phyloP scores from a whole-genome alignment of 2,113 vertebrate species.

The Poeciliopsis occidentalis region DNA sequence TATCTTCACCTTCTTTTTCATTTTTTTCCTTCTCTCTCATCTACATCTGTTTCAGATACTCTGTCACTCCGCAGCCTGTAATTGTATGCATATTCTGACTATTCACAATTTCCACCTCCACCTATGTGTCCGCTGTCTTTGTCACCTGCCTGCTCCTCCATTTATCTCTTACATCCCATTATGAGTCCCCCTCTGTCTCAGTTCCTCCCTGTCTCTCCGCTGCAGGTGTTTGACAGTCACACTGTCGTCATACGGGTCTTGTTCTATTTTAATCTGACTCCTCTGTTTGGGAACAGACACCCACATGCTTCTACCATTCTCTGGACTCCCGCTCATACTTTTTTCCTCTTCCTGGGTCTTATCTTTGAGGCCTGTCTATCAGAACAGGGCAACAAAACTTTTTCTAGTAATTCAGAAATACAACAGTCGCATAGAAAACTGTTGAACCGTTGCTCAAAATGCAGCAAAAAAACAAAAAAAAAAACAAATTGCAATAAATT shows the following conservation, averaged over 20 bases:
- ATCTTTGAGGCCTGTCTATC: background rate
- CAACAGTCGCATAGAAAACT: slow-evolving; percentile 40
- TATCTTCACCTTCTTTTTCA: slow-evolving; percentile 20
- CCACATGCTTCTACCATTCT: slow-evolving; percentile 62
- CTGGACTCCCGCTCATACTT: slow-evolving; percentile 30
- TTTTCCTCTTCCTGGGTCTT: slow-evolving; percentile 2
- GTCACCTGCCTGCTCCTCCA: slow-evolving; percentile 51
- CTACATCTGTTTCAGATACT: slow-evolving; percentile 36
- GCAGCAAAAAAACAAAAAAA: background rate
- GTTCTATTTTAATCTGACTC: slow-evolving; percentile 74
- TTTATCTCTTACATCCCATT: slow-evolving; percentile 52
- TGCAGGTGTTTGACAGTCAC: slow-evolving; percentile 68
- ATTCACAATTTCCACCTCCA: slow-evolving; percentile 22
- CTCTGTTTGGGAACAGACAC: slow-evolving; percentile 65
- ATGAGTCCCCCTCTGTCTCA: slow-evolving; percentile 13
- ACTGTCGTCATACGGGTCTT: slow-evolving; percentile 63
- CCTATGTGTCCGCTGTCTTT: slow-evolving; percentile 4
- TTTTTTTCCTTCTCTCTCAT: slow-evolving; percentile 18
- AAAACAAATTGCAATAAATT: background rate
- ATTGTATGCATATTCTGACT: slow-evolving; percentile 42
- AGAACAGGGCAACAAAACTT: background rate
- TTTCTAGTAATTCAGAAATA: background rate
- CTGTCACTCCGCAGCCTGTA: slow-evolving; percentile 20
- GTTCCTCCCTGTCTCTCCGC: slow-evolving; percentile 15
- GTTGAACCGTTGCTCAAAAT: background rate